Evolutionary conservation across 64 coral and sea anemone species (phyloP).

Genomic region (Montipora efflorescens): DNA sequence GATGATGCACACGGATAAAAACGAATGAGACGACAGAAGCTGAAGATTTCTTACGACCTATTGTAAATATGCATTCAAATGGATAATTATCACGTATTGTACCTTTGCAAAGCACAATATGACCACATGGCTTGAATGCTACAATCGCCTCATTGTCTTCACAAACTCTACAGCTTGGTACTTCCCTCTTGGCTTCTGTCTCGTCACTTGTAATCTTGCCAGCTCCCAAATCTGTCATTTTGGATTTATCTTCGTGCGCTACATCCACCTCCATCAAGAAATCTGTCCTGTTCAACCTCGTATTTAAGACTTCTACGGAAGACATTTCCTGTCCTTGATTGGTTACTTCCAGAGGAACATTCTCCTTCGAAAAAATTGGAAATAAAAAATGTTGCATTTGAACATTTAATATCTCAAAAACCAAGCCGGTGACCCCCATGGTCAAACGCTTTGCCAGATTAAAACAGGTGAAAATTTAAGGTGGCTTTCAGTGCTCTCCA

Average conservation of each 20-base stretch:
- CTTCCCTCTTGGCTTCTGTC: background rate
- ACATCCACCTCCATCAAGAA: background rate
- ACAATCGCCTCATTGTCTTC: slow-evolving; percentile 56
- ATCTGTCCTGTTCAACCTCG: background rate
- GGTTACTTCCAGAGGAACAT: background rate
- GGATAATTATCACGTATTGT: background rate
- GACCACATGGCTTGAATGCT: slow-evolving; percentile 63
- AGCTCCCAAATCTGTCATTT: background rate
- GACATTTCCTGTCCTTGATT: background rate
- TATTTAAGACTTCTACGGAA: background rate
- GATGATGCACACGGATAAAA: too few species aligned
- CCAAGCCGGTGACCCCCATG: too few species aligned
- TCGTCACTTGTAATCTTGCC: too few species aligned
- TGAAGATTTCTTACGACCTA: too few species aligned
- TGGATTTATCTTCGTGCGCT: background rate
- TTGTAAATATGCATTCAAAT: too few species aligned
- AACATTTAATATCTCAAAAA: too few species aligned
- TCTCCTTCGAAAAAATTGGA: background rate
- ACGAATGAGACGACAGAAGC: too few species aligned
- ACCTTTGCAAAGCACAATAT: slow-evolving; percentile 59
- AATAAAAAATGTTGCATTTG: too few species aligned
- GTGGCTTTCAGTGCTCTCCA: too few species aligned
- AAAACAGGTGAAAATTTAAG: too few species aligned
- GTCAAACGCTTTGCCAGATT: too few species aligned
- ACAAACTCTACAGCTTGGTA: slow-evolving; percentile 48